Conservation (phyloP, 2,888 invertebrate genomes). For the Labia minor region DNA sequence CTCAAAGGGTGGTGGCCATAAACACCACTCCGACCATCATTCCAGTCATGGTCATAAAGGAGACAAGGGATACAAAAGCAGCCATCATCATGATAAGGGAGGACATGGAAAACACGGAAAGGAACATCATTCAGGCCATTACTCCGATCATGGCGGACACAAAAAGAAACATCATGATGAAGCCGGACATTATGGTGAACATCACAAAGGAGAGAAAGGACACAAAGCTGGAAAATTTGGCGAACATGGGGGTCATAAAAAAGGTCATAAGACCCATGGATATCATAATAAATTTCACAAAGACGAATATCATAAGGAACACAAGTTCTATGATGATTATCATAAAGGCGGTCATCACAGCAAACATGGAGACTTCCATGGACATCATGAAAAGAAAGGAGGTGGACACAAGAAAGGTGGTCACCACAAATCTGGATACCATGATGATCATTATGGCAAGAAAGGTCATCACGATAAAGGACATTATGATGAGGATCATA, state of each 20-base stretch:
- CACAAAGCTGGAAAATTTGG: conserved; percentile 57
- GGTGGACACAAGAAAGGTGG: conserved; percentile 71
- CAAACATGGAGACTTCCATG: conserved; percentile 56
- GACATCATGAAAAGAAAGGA: conserved; percentile 64
- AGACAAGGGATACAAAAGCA: conserved; percentile 65
- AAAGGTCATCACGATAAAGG: conserved; percentile 73
- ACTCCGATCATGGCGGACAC: conserved; percentile 51
- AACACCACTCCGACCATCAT: conserved; percentile 56
- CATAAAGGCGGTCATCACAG: conserved; percentile 67
- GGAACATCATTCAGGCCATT: conserved; percentile 60
- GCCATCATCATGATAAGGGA: conserved; percentile 67
- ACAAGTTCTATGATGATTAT: conserved; percentile 76
- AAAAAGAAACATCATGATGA: conserved; percentile 54
- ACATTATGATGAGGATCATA: conserved; percentile 70
- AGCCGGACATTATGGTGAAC: conserved; percentile 50
- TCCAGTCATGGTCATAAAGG: conserved; percentile 63
- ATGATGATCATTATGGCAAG: conserved; percentile 70
- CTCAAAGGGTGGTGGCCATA: conserved; percentile 57
- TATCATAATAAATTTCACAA: conserved; percentile 73
- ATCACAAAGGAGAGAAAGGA: conserved; percentile 56
- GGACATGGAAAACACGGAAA: conserved; percentile 67
- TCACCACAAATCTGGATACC: conserved; percentile 64
- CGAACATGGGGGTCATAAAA: conserved; percentile 53
- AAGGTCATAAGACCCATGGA: conserved; percentile 65
- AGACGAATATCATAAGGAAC: conserved; percentile 67